Base-by-base conservation (phyloP, 2,888 invertebrate genomes). In the Microdon myrmicae region DNA sequence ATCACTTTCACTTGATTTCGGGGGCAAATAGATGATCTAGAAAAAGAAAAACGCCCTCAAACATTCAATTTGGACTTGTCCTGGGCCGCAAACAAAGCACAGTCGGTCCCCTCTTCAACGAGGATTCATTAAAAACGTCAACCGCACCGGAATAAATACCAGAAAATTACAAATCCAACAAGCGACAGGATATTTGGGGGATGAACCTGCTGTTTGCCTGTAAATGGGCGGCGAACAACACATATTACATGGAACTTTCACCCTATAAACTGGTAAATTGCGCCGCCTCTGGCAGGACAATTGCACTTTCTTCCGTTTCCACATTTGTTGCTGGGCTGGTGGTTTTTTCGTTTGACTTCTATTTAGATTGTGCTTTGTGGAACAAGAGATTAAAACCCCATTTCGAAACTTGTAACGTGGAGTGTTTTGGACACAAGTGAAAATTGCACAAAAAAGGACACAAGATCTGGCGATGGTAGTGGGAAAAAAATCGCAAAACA, bases 61-160 rank as follows among this genome's bases (percentile, higher is more conserved):
- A 56, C 49, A 39, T 61, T 61, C 49, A 39, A 35, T 56, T 61
- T 56, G 31, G 55, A 56, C 49, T 61, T 56, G 32, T 31, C 55
- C 45, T 41, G 44, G 23, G 22, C 43, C 9, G 32, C 22, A 19
- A 31, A 37, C 45, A 45, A 45, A 41, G 39, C 45, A 43, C 34
- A 35, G 31, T 31, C 34, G 19, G 44, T 45, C 45, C 49, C 45
- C 45, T 45, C 51, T 39, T 25, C 45, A 51, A 64, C 61, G 56
- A 45, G 45, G 45, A 64, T 64, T 64, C 56, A 56, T 56, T 56
- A 56, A 64, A 64, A 64, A 64, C 35, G 45, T 64, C 56, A 56
- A 64, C 61, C 61, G 16, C 56, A 64, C 56, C 61, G 56, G 45
- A 56, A 64, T 64, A 56, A 56, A 64, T 64, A 64, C 56, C 29